Evolutionary conservation across 2,797 vertebrate species (phyloP), one percentile per base, ranked within the genome.

Genomic region (Liasis olivaceus): DNA sequence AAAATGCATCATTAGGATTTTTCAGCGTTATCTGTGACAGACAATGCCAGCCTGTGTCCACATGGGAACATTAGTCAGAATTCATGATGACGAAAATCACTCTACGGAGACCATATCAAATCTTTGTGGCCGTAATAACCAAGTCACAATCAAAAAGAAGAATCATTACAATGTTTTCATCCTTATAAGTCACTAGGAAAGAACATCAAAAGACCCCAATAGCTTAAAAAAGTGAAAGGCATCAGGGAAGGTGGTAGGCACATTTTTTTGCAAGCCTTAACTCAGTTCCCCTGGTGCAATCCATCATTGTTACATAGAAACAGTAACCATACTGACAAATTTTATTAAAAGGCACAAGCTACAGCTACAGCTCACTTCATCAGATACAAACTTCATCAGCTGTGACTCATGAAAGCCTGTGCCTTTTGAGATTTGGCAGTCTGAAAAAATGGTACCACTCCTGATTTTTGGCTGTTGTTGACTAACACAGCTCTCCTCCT

Each of bases 41-140:
- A 62, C 87, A 31, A 89, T 91, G 89, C 90, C 47, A 89, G 31
- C 63, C 91, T 64, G 89, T 77, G 24, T 85, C 42, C 89, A 84
- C 69, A 89, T 59, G 60, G 22, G 91, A 94, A 66, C 89, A 51
- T 92, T 77, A 88, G 93, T 87, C 77, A 81, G 93, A 96, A 94
- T 12, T 94, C 28, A 77, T 84, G 72, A 90, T 90, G 89, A 2
- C 91, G 87, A 88, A 93, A 72, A 90, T 51, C 62, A 9, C 58
- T 0, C 62, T 1, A 87, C 1, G 12, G 89, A 17, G 85, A 91
- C 85, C 58, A 24, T 22, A 86, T 93, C 91, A 92, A 69, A 92
- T 89, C 85, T 85, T 31, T 26, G 62, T 26, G 94, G 88, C 86
- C 22, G 63, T 12, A 88, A 58, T 3, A 87, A 60, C 87, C 56